A percentile compares a stretch with the other conserved stretches of the same genome.
Evolutionary conservation across 2,888 invertebrate genomes (phyloP).

Genomic region (Pteria penguin): DNA sequence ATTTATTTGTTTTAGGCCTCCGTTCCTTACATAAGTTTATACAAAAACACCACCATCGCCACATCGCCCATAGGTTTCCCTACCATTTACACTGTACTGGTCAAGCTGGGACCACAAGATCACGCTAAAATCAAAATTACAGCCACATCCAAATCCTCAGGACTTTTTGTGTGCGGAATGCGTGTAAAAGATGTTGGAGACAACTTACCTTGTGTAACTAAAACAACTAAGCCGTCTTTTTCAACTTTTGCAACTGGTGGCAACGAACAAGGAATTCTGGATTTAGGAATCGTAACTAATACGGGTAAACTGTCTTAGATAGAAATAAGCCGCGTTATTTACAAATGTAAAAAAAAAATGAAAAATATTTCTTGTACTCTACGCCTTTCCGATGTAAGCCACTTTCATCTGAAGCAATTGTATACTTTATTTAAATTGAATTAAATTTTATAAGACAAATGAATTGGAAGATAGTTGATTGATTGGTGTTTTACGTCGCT

Average conservation of each 20-base stretch:
- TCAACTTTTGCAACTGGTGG: constrained; percentile 31
- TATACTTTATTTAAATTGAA: too few species aligned
- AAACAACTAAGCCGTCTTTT: constrained; percentile 8
- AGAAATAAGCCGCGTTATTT: too few species aligned
- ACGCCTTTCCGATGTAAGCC: too few species aligned
- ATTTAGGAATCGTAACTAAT: constrained; percentile 52
- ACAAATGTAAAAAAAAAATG: too few species aligned
- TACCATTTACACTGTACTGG: constrained; percentile 47
- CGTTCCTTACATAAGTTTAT: constrained; percentile 32
- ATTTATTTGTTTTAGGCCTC: constrained; percentile 16
- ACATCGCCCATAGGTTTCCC: constrained; percentile 50
- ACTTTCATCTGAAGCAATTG: too few species aligned
- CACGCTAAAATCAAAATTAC: constrained; percentile 40
- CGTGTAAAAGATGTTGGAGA: constrained; percentile 52
- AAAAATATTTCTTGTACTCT: too few species aligned
- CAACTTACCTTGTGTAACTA: constrained; percentile 56
- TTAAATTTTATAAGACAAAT: too few species aligned
- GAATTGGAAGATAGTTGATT: too few species aligned
- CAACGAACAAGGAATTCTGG: constrained; percentile 34
- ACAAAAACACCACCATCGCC: constrained; percentile 41
- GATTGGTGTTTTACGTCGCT: too few species aligned
- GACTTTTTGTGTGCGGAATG: constrained; percentile 56
- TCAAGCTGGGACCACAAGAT: constrained; percentile 55
- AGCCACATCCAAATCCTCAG: constrained; percentile 36
- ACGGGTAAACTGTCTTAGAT: constrained; percentile 49